phyloP scores from a whole-genome alignment of 2,113 vertebrate species.

The Rhegmatorhina hoffmannsi region DNA sequence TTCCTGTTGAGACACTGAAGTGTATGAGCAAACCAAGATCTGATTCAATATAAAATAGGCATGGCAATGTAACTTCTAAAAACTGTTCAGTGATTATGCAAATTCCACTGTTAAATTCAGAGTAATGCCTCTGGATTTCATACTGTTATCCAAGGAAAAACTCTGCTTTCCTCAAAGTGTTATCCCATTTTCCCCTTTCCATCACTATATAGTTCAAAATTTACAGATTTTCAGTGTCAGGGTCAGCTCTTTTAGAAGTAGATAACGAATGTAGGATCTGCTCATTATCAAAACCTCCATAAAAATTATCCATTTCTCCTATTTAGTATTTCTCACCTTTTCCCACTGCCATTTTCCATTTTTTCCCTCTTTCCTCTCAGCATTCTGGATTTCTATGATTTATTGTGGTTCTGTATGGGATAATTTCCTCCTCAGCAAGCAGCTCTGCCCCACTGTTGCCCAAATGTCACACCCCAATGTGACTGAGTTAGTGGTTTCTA shows the following conservation, averaged over 20 bases:
- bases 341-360: neutral
- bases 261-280: neutral
- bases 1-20: neutral
- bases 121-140: neutral
- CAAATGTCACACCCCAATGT: neutral
- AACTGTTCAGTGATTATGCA: neutral
- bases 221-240: neutral
- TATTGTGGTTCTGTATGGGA: neutral
- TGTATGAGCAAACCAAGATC: neutral
- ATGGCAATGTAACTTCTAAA: neutral
- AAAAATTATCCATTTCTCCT: neutral
- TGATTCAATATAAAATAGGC: neutral
- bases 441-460: neutral
- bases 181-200: neutral
- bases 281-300: neutral
- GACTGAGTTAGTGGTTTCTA: neutral
- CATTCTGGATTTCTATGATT: neutral
- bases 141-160: neutral
- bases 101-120: neutral
- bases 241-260: neutral
- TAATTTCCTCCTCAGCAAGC: neutral
- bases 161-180: neutral
- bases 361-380: neutral
- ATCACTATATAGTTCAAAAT: neutral
- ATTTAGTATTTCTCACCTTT: neutral